Evolutionary conservation across 1,140 invertebrate genomes (phyloP).

Genomic region (Sitophilus oryzae): DNA sequence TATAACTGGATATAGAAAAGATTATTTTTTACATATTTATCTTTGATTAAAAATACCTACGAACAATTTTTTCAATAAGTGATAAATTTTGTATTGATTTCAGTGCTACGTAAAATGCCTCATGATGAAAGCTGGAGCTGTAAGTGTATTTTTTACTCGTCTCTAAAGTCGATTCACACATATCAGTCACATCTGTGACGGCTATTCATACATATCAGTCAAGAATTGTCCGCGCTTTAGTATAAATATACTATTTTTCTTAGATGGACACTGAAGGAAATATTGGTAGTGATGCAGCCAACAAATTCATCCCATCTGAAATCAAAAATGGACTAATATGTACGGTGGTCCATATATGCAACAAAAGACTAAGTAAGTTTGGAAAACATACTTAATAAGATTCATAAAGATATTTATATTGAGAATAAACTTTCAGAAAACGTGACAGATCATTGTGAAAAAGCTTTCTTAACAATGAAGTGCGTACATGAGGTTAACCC

Average conservation of each 20-base stretch:
- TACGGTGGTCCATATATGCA: no score
- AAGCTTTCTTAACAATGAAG: not conserved
- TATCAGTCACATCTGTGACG: not conserved
- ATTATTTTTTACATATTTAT: no score
- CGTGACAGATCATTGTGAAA: not conserved
- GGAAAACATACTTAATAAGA: conserved; percentile 2
- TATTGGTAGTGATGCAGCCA: not conserved
- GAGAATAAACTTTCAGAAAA: not conserved
- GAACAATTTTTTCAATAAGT: not conserved
- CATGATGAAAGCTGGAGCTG: conserved; percentile 15
- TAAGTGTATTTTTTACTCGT: conserved; percentile 8
- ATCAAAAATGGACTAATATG: not conserved
- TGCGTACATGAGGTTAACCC: not conserved
- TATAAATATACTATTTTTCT: not conserved
- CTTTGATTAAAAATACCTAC: not conserved
- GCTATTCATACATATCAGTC: not conserved
- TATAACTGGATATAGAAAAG: no score
- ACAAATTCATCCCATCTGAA: conserved; percentile 2
- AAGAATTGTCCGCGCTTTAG: not conserved
- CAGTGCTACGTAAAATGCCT: conserved; percentile 22
- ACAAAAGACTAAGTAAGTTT: not conserved
- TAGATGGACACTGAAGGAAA: conserved; percentile 3
- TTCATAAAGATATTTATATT: not conserved
- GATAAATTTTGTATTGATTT: conserved; percentile 5
- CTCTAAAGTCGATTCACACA: not conserved